Conservation (phyloP, 1,140 invertebrate genomes). For the Hyposmocoma kahamanoa region DNA sequence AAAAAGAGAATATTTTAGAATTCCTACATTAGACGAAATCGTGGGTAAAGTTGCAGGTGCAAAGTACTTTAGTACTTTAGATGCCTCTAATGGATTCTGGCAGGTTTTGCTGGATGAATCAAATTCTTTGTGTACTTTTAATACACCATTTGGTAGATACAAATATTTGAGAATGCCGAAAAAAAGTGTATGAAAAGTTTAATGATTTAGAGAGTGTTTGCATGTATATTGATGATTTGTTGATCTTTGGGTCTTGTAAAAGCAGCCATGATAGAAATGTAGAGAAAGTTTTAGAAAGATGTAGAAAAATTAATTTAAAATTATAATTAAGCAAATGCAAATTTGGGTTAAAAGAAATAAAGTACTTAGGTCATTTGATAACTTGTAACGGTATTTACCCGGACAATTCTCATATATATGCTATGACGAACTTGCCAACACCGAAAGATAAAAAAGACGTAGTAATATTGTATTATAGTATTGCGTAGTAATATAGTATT, state of each 20-base stretch:
- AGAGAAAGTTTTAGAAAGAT: constrained; percentile 9
- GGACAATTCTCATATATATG: no score
- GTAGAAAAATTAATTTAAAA: constrained; percentile 14
- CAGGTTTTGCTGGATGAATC: constrained; percentile 20
- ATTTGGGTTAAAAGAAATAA: constrained; percentile 15
- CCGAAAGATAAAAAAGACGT: no score
- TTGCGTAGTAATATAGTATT: no score
- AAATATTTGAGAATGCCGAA: constrained; percentile 9
- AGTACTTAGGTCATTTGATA: constrained; percentile 21
- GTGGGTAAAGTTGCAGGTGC: not conserved
- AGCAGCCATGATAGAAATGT: constrained; percentile 9
- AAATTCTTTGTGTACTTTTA: constrained; percentile 44
- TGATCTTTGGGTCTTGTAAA: constrained; percentile 8
- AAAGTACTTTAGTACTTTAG: constrained; percentile 1
- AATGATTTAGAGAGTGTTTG: constrained; percentile 9
- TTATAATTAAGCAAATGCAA: constrained; percentile 16
- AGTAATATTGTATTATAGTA: no score
- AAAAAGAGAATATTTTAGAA: constrained; percentile 40
- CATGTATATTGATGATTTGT: constrained; percentile 14
- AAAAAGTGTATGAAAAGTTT: constrained; percentile 7
- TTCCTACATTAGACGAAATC: constrained; percentile 54
- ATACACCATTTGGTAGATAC: constrained; percentile 39
- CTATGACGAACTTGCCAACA: no score
- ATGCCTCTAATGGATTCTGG: constrained; percentile 20
- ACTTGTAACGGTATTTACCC: no score